Percentiles rank a stretch among this genome's conserved stretches.
These are phyloP conservation scores for Parus major DNA, from an alignment of 2,113 vertebrate genomes.

Conservation along the genomic window DNA sequence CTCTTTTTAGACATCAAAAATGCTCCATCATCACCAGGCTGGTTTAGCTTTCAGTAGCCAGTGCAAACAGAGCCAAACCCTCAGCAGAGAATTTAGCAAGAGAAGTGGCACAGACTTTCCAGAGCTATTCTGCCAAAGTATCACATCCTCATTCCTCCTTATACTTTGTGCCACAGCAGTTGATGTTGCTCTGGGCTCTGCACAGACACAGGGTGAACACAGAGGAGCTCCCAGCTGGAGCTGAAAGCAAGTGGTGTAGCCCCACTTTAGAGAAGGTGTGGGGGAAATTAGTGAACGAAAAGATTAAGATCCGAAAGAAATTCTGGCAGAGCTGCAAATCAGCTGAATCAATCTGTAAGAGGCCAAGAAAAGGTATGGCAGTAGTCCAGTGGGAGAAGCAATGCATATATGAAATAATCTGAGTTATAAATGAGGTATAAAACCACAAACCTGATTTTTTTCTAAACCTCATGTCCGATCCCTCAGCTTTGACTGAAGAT, in stretches of 20 bases:
- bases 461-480: background rate
- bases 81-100: background rate
- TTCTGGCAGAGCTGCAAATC: background rate
- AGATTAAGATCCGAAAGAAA: background rate
- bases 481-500: background rate
- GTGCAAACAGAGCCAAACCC: background rate
- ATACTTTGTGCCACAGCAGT: background rate
- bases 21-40: constrained; percentile 17
- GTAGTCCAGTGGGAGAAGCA: background rate
- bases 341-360: constrained; percentile 3
- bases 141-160: background rate
- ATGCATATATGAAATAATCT: background rate
- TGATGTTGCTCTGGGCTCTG: background rate
- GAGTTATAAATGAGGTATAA: constrained; percentile 27
- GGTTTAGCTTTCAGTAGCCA: constrained; percentile 27
- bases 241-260: background rate
- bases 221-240: background rate
- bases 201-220: background rate
- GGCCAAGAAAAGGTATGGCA: constrained; percentile 34
- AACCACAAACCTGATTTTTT: constrained; percentile 1
- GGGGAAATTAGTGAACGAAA: background rate
- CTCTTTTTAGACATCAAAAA: constrained; percentile 35
- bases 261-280: background rate
- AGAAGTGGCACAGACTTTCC: background rate
- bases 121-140: background rate